Evolutionary conservation across 2,113 vertebrate genomes (phyloP).

Genomic region (Strix aluco): DNA sequence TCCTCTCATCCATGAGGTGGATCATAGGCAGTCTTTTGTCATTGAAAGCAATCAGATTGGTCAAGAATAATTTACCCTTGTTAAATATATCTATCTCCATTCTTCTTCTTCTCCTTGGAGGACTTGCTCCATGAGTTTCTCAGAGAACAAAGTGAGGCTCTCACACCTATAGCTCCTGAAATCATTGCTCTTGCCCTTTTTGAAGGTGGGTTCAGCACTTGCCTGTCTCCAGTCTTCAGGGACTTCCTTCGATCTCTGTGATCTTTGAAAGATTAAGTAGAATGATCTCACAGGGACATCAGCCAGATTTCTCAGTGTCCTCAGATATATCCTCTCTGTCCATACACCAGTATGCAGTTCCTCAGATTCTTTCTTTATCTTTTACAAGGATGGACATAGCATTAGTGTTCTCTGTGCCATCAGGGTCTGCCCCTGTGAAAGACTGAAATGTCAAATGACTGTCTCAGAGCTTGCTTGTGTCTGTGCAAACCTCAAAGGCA

Average conservation of each 20-base stretch:
- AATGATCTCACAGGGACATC: not conserved
- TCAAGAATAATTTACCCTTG: not conserved
- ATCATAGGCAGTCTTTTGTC: not conserved
- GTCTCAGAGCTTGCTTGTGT: too few relatives aligned
- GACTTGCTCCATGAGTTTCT: not conserved
- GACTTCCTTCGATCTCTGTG: not conserved
- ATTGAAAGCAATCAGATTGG: not conserved
- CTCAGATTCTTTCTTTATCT: not conserved
- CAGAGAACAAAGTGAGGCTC: not conserved
- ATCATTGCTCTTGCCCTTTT: not conserved
- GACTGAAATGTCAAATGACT: too few relatives aligned
- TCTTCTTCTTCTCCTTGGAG: not conserved
- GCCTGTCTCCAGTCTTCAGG: not conserved
- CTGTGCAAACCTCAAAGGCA: too few relatives aligned
- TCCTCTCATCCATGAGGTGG: not conserved
- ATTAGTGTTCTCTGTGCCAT: not conserved
- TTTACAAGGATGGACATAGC: not conserved
- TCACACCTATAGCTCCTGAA: fast-evolving
- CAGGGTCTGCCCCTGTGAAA: not conserved
- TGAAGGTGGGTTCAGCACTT: not conserved
- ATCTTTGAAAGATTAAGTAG: not conserved
- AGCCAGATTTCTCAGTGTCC: not conserved
- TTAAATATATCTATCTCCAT: not conserved
- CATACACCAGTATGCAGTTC: not conserved
- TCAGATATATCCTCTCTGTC: not conserved